These are phyloP conservation scores for Ctenopoma multispine DNA, from an alignment of 2,797 vertebrate genomes.

Conservation along the genomic window DNA sequence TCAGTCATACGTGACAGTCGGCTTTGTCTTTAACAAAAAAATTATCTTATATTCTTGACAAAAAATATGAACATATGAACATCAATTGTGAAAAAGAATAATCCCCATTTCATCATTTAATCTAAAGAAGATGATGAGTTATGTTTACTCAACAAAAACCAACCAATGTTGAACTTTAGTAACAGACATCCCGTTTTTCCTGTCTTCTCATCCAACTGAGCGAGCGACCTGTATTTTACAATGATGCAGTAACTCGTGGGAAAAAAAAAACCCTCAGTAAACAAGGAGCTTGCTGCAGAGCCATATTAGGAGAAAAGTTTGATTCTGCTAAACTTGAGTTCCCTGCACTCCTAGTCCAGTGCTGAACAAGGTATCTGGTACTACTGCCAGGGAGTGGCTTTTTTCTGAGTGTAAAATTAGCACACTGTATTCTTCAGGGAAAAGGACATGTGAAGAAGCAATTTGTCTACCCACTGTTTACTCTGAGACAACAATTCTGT, in stretches of 20 bases:
- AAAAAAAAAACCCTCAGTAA: too few species aligned
- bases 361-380: slow-evolving; percentile 1
- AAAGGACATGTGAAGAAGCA: background rate
- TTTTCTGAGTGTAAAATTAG: too few species aligned
- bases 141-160: too few species aligned
- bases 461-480: background rate
- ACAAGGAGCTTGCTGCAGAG: background rate
- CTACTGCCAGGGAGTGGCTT: background rate
- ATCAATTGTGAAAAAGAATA: too few species aligned
- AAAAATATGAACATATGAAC: too few species aligned
- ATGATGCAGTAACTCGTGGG: background rate
- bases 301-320: background rate
- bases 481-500: background rate
- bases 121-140: too few species aligned
- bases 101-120: too few species aligned
- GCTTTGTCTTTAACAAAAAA: too few species aligned
- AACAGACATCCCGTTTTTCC: too few species aligned
- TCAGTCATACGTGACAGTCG: too few species aligned
- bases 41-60: too few species aligned
- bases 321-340: background rate
- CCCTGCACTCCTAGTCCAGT: too few species aligned
- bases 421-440: background rate
- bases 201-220: background rate
- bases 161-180: background rate
- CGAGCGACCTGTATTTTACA: background rate